Base-by-base conservation (phyloP, 2,888 invertebrate species). In the Drosophila tanythrix region DNA sequence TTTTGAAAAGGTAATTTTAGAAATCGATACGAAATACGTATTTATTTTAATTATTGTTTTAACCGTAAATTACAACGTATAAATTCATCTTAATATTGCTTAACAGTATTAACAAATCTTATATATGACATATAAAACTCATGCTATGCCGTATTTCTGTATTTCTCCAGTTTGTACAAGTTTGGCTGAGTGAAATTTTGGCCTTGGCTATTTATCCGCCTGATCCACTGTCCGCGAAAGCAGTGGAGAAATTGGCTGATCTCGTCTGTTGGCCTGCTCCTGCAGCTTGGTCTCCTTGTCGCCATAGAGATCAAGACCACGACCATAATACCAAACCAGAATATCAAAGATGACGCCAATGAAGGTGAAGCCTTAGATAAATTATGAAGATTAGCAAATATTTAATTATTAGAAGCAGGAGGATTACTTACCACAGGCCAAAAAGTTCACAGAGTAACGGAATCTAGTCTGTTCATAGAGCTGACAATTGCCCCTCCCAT, bases 401-500 rank as follows among this genome's bases (percentile, higher is more conserved):
- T n/a, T 2, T 35, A 3, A n/a, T 27, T n/a, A 2, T 11, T 31
- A 10, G 11, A 2, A 21, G 3, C 2, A 25, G 1, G 1, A 6
- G 8, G 3, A 15, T 1, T 33, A 91, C 90, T 93, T 88, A 95
- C 95, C 90, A 59, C 94, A 94, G 8, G 95, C 94, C 18, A 94
- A 91, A 2, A 94, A 87, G 88, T 95, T 95, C 4, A 95, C 92
- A 62, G 94, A 93, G 81, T 94, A 93, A 33, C 95, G 93, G 86
- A 96, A 95, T 40, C 93, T 93, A 25, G 94, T 93, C 77, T 94
- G 94, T 90, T 96, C 94, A 83, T 96, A 96, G 29, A 95, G 91
- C 94, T 95, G 95, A 78, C 96, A 96, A 83, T 96, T 95, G 15
- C 96, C 95, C 43, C 92, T 94, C 29, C 93, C 92, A 1, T 94